Base-by-base conservation (phyloP, 92 coral and sea anemone genomes). In the Umimayanthus kanabou region DNA sequence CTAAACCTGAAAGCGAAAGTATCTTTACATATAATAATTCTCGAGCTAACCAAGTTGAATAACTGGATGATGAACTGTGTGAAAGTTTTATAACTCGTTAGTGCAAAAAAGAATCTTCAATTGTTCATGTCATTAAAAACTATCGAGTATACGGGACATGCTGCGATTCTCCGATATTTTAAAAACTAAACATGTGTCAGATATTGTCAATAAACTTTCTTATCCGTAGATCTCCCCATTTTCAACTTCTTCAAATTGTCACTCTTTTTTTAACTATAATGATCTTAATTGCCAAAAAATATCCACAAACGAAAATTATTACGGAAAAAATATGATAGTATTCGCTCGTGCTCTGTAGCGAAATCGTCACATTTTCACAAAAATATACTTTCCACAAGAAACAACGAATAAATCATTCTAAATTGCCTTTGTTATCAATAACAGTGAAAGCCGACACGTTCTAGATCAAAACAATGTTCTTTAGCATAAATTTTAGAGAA, bases 211-310 rank as follows among this genome's bases (percentile, higher is more conserved):
- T 40, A 65, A 65, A 29, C 33, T 22, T 39, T 57, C 28, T 81
- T 81, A 64, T 81, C 85, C 33, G 13, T 33, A 65, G 22, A 81
- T 81, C 74, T 81, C 30, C 65, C 73, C 28, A 61, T 81, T 39
- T 39, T 81, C 85, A 64, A 22, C 61, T 81, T 39, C 85, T 81
- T 65, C 23, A 23, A 65, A 40, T 55, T 81, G 85, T 64, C 85
- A 37, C 53, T 65, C 75, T 39, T 66, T 9, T 9, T 6, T 23
- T 81, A 11, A 30, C 82, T 28, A 78, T 49, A 49, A 11, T 49
- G 82, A 78, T 78, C 11, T 45, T 49, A 78, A 26, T 78, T 11
- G 39, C 18, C 37, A 78, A 25, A 23, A 18, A 78, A 39, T 9
- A 18, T 33, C 23, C 79, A 37, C 78, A 75, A 39, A 20, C 39